Percentiles rank a stretch among this genome's conserved stretches.
Conservation (phyloP, 2,888 invertebrate genomes). For the Schizaphis graminum region DNA sequence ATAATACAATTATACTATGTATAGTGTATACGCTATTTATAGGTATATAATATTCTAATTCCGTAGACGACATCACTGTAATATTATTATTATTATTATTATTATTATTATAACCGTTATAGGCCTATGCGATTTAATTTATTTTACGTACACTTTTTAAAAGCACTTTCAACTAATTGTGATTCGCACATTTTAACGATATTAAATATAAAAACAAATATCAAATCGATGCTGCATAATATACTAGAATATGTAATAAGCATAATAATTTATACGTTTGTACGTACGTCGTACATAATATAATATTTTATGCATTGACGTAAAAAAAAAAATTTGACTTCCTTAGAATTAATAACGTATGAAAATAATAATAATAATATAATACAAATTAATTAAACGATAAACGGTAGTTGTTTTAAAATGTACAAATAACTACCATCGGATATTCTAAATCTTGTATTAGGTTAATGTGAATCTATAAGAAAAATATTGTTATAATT, state of each 20-base stretch:
- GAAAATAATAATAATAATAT: background rate
- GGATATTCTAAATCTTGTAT: slow-evolving; percentile 62
- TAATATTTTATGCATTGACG: slow-evolving; percentile 16
- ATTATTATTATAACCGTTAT: background rate
- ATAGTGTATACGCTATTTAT: background rate
- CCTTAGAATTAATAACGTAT: slow-evolving; percentile 54
- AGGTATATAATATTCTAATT: slow-evolving; percentile 5
- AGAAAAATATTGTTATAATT: slow-evolving; percentile 52
- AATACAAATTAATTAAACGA: slow-evolving; percentile 12
- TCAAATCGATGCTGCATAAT: slow-evolving; percentile 24
- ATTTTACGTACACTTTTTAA: slow-evolving; percentile 57
- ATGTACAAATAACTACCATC: slow-evolving; percentile 56
- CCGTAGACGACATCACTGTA: slow-evolving; percentile 16
- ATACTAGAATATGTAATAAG: slow-evolving; percentile 32
- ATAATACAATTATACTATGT: background rate
- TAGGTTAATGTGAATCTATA: slow-evolving; percentile 47
- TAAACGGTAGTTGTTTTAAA: slow-evolving; percentile 59
- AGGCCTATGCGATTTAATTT: slow-evolving; percentile 39
- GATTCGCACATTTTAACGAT: slow-evolving; percentile 63
- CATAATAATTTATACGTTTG: slow-evolving; percentile 42
- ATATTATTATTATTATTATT: background rate
- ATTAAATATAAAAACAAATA: slow-evolving; percentile 19
- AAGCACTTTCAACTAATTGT: slow-evolving; percentile 63
- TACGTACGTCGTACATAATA: slow-evolving; percentile 33
- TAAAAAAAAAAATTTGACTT: slow-evolving; percentile 56